Evolutionary conservation across 2,888 invertebrate species (phyloP).

Genomic region (Meghimatium bilineatum): DNA sequence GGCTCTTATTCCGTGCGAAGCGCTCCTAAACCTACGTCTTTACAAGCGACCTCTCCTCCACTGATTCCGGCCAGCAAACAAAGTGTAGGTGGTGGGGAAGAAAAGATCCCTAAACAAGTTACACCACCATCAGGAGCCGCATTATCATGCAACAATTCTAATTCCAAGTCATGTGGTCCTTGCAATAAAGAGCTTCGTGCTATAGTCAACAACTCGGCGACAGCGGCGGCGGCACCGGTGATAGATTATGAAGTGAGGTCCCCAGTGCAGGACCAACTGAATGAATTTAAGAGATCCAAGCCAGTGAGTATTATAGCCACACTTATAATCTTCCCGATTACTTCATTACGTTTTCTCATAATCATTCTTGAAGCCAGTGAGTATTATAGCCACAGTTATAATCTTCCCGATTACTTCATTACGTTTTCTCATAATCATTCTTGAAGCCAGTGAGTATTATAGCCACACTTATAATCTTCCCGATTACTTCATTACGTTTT

Average conservation of each 20-base stretch:
- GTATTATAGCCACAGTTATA: too few species aligned
- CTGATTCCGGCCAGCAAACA: background rate
- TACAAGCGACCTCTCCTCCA: too few species aligned
- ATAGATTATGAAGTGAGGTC: background rate
- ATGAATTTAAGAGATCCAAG: constrained; percentile 11
- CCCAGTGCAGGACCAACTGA: constrained; percentile 15
- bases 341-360: too few species aligned
- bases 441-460: too few species aligned
- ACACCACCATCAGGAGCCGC: background rate
- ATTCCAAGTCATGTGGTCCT: background rate
- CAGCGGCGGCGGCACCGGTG: background rate
- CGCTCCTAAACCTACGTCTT: background rate
- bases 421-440: too few species aligned
- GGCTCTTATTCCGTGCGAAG: constrained; percentile 18
- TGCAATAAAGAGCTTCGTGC: background rate
- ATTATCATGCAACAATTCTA: too few species aligned
- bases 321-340: too few species aligned
- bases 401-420: too few species aligned
- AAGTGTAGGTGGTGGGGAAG: background rate
- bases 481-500: too few species aligned
- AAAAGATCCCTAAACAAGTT: background rate
- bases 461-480: too few species aligned
- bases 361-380: too few species aligned
- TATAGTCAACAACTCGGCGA: background rate
- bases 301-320: background rate